Evolutionary conservation across 2,797 vertebrate genomes (phyloP), one percentile per base, ranked within the genome.

Genomic region (Vireo griseus): DNA sequence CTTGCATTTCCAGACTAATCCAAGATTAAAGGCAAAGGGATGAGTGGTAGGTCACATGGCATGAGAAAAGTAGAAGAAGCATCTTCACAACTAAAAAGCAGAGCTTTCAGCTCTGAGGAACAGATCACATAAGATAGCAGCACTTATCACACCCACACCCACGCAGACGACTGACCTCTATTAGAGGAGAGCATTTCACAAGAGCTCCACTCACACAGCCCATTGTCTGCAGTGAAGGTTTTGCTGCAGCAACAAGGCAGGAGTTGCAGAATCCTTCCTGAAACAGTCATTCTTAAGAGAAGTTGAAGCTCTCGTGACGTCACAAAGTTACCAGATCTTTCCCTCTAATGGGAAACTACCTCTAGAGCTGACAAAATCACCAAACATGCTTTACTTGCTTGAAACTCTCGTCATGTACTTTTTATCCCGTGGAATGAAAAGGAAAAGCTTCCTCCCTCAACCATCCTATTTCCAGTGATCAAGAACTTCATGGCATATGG

Each of bases 21-120:
- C 77, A 84, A 88, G 79, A 95, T 80, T 71, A 90, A 95, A 91
- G 51, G 40, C 76, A 51, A 94, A 44, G 29, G 39, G 45, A 73
- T 62, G 31, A 88, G 68, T 35, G 50, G 45, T 52, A 50, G 62
- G 44, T 88, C 94, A 95, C 59, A 39, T 19, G 77, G 58, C 5
- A 9, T 92, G 77, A 90, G 80, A 90, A 96, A 93, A 96, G 82
- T 78, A 80, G 94, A 94, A 94, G 85, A 94, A 94, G 85, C 54
- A 83, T 66, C 76, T 76, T 62, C 83, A 59, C 44, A 59, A 52
- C 18, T 48, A 40, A 58, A 29, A 72, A 88, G 59, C 12, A 11
- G 7, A 83, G 80, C 77, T 90, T 88, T 88, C 77, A 88, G 76
- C 71, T 85, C 71, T 17, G 74, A 68, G 35, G 42, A 88, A 57